Evolutionary conservation across 2,797 vertebrate species (phyloP).

Genomic region (Odontamblyopus rebecca): DNA sequence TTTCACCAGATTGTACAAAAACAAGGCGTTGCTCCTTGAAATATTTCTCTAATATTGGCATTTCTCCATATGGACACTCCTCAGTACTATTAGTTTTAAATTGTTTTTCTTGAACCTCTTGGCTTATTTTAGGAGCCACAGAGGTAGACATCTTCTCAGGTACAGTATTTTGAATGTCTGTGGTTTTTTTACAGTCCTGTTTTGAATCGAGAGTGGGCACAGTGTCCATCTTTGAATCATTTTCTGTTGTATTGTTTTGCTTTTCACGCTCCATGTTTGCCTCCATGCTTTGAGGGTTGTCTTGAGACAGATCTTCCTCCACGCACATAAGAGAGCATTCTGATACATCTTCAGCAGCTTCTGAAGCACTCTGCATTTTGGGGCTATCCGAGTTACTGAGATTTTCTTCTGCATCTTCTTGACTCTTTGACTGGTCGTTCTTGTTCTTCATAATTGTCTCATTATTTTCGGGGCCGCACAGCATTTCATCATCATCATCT

Average conservation of each 20-base stretch:
- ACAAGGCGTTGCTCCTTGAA: constrained; percentile 23
- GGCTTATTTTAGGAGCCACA: constrained; percentile 14
- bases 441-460: constrained; percentile 4
- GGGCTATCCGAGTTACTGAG: neutral
- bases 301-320: constrained; percentile 12
- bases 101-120: neutral
- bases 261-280: constrained; percentile 38
- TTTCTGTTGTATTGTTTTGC: constrained; percentile 24
- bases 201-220: constrained; percentile 6
- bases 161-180: neutral
- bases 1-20: constrained; percentile 16
- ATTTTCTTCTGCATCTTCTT: neutral
- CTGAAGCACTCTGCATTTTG: neutral
- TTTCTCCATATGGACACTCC: constrained; percentile 30
- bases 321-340: neutral
- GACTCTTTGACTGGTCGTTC: neutral
- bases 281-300: constrained; percentile 24
- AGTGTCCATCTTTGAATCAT: neutral
- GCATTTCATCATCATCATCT: constrained; percentile 11
- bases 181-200: constrained; percentile 22
- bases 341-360: neutral
- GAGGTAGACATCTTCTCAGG: constrained; percentile 14
- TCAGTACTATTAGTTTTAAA: neutral
- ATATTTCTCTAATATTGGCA: constrained; percentile 47
- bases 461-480: neutral